phyloP scores from a whole-genome alignment of 2,888 invertebrate genomes.

The Nomada hirtipes region DNA sequence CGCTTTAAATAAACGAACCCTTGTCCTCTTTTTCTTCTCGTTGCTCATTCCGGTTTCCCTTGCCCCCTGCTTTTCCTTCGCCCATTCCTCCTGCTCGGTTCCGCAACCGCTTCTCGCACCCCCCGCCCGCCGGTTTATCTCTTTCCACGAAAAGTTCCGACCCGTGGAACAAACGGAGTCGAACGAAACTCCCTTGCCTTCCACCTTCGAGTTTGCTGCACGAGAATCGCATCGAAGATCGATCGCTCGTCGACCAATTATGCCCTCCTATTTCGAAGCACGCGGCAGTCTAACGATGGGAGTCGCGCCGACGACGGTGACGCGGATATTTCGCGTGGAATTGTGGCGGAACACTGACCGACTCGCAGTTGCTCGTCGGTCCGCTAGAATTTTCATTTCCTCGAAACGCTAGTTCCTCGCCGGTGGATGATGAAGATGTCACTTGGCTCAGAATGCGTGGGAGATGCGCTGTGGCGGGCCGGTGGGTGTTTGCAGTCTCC shows the following conservation, averaged over 20 bases:
- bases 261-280: neutral
- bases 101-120: neutral
- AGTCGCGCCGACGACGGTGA: neutral
- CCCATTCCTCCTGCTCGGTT: neutral
- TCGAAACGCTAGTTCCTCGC: conserved; percentile 63
- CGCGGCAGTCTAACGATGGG: neutral
- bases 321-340: neutral
- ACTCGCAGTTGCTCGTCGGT: neutral
- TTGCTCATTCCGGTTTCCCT: neutral
- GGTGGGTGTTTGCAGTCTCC: conserved; percentile 78
- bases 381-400: conserved; percentile 68
- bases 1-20: conserved; percentile 64
- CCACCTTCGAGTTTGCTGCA: neutral
- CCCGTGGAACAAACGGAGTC: conserved; percentile 28
- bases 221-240: neutral
- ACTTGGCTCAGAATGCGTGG: conserved; percentile 78
- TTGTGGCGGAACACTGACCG: neutral
- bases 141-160: neutral
- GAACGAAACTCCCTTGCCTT: conserved; percentile 27
- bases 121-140: neutral
- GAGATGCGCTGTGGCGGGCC: conserved; percentile 75
- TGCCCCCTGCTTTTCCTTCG: conserved; percentile 23
- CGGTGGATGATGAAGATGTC: conserved; percentile 81
- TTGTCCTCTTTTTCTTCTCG: neutral
- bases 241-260: conserved; percentile 23